Conservation (phyloP, 1,140 invertebrate species). For the Anoplophora glabripennis region DNA sequence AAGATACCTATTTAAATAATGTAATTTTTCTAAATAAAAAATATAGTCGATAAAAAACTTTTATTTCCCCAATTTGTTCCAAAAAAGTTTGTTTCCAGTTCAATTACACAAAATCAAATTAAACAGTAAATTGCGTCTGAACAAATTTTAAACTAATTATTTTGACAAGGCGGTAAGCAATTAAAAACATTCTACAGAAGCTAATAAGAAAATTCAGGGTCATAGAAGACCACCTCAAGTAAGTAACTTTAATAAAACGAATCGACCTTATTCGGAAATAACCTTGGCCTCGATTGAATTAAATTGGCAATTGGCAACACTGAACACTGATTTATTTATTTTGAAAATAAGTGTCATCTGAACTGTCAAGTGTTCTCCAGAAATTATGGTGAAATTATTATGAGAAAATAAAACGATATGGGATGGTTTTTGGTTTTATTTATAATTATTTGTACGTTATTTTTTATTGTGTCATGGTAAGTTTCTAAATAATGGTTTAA, state of each 20-base stretch:
- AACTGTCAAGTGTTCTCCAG: too few species aligned
- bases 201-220: too few species aligned
- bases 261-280: too few species aligned
- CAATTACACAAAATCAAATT: background rate
- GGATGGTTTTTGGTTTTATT: conserved; percentile 12
- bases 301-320: too few species aligned
- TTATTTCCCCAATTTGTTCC: background rate
- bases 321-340: too few species aligned
- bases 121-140: background rate
- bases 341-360: too few species aligned
- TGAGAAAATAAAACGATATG: background rate
- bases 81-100: background rate
- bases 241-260: too few species aligned
- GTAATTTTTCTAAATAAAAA: background rate
- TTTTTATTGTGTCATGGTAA: conserved; percentile 22
- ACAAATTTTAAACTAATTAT: background rate
- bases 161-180: background rate
- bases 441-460: conserved; percentile 10
- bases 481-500: background rate
- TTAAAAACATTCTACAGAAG: background rate
- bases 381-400: too few species aligned
- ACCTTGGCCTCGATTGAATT: too few species aligned
- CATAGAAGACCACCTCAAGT: too few species aligned
- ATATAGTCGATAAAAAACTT: background rate
- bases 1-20: conserved; percentile 9